Evolutionary conservation across 1,140 invertebrate genomes (phyloP).

Genomic region (Temnothorax longispinosus): DNA sequence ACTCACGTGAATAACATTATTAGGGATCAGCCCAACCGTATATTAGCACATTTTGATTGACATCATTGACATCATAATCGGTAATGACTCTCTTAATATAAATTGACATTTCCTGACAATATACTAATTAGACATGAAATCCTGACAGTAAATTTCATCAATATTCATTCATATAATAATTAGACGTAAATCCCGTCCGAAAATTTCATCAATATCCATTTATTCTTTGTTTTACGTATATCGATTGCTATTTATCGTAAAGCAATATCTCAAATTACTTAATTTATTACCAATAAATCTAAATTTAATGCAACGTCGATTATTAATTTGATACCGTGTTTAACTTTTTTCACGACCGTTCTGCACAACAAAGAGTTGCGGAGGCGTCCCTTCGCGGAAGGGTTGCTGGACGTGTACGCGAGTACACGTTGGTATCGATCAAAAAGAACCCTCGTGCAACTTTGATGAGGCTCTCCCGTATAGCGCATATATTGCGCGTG

Average conservation of each 20-base stretch:
- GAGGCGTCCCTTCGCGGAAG: conserved; percentile 24
- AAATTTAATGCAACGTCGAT: background rate
- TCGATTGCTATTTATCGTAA: background rate
- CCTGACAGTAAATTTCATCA: too few species aligned
- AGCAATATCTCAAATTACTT: background rate
- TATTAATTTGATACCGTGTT: background rate
- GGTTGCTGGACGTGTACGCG: conserved; percentile 45
- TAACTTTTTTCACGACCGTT: background rate
- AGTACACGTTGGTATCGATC: conserved; percentile 40
- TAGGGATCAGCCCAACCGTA: too few species aligned
- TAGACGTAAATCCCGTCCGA: background rate
- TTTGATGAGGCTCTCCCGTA: conserved; percentile 32
- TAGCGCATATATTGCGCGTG: conserved; percentile 17
- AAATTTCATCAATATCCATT: background rate
- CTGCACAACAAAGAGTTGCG: background rate
- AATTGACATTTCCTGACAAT: too few species aligned
- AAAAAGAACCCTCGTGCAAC: conserved; percentile 57
- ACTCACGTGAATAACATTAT: too few species aligned
- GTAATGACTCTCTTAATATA: too few species aligned
- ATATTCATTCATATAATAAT: background rate
- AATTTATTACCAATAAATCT: background rate
- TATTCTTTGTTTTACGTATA: background rate
- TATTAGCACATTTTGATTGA: too few species aligned
- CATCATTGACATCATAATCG: too few species aligned
- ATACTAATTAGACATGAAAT: too few species aligned